These are phyloP conservation scores for Phylloscopus whistleri DNA, from an alignment of 2,113 vertebrate species.

Conservation along the genomic window DNA sequence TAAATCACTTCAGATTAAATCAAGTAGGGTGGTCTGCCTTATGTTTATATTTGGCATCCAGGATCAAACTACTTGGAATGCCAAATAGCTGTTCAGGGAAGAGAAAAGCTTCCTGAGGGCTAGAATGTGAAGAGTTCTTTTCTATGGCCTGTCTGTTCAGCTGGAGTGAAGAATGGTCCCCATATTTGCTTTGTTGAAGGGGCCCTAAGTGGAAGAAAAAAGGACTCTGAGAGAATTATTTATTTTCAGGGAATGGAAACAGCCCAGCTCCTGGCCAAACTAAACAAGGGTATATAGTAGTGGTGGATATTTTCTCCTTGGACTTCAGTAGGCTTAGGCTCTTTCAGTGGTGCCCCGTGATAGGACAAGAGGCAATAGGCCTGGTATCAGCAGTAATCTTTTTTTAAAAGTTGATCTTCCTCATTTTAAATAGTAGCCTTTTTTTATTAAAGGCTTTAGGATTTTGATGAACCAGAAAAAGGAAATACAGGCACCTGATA, in stretches of 20 bases:
- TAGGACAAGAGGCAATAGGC: background rate
- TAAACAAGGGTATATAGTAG: background rate
- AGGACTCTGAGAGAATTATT: background rate
- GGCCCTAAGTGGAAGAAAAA: background rate
- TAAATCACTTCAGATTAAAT: background rate
- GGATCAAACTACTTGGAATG: background rate
- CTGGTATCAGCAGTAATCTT: background rate
- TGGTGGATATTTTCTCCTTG: background rate
- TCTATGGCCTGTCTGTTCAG: background rate
- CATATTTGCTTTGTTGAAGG: background rate
- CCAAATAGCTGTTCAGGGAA: background rate
- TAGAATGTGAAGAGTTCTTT: background rate
- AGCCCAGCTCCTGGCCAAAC: background rate
- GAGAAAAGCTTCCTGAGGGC: background rate
- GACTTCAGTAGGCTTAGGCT: background rate
- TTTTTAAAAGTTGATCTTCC: background rate
- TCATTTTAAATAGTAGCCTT: background rate
- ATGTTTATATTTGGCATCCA: background rate
- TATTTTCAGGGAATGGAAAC: background rate
- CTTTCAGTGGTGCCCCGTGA: background rate
- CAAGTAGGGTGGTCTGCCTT: background rate
- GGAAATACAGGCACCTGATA: background rate
- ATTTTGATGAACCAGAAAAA: background rate
- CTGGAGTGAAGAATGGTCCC: background rate
- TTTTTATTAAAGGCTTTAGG: background rate